Base-by-base conservation (phyloP, 2,113 vertebrate genomes). In the Albula goreensis region DNA sequence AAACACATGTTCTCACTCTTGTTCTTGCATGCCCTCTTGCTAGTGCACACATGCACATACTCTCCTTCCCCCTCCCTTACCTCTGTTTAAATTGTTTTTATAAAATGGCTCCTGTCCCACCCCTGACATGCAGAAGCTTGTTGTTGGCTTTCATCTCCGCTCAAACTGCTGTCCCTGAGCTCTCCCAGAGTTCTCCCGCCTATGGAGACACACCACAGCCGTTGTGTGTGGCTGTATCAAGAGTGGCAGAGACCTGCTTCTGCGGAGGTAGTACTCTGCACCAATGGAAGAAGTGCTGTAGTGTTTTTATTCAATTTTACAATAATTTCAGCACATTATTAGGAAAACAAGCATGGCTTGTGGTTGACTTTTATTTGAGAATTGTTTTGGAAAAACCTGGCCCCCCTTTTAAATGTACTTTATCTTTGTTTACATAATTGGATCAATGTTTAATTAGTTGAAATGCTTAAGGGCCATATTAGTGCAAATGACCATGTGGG, bases 401-500 rank as follows among this genome's bases (percentile, higher is more conserved):
- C n/a, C 66, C 19, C 50, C 50, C 13, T 41, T 22, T 17, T n/a
- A 1, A 50, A 52, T 53, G 8, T 12, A 5, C 63, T 5, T 31
- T 0, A 74, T 17, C 31, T 31, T 31, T 52, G 50, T 50, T 84
- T 84, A 84, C 51, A 51, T 78, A 84, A 84, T 51, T 48, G 66
- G 70, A 84, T 84, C 70, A 56, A 53, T 84, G 74, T 70, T 84
- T 84, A 84, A 84, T 84, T 84, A 78, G 83, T 19, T 15, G 50
- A 52, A 70, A 84, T 48, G n/a, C 83, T 53, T 48, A 50, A 78
- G 50, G 83, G 83, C 25, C 51, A n/a, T 31, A 84, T 78, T 84
- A 77, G 13, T 70, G 49, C 0, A 17, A 78, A 56, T 53, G 15
- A 56, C 50, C 22, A 7, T 6, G 13, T 56, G 51, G n/a, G 7